phyloP scores from a whole-genome alignment of 1,140 invertebrate species.

The Aphaenogaster rudis region DNA sequence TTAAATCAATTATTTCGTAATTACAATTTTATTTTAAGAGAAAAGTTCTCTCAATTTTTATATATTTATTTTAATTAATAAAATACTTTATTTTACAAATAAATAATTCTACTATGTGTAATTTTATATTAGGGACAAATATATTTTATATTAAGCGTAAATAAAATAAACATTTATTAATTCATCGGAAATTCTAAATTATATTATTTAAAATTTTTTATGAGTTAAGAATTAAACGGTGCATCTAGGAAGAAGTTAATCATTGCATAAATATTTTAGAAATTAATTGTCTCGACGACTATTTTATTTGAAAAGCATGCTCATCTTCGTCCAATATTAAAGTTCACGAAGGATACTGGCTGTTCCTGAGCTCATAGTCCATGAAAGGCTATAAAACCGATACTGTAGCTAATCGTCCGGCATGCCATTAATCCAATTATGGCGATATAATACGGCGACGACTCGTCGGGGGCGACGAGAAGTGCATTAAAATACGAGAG shows the following conservation, averaged over 20 bases:
- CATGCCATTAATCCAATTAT: conserved; percentile 79
- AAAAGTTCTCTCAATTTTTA: background rate
- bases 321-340: background rate
- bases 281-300: background rate
- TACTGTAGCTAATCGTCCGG: conserved; percentile 74
- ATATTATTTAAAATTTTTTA: conserved; percentile 1
- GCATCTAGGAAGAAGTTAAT: background rate
- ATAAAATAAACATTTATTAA: background rate
- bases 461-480: background rate
- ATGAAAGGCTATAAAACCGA: conserved; percentile 27
- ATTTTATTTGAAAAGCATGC: background rate
- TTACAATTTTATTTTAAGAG: background rate
- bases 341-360: background rate
- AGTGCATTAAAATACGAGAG: conserved; percentile 75
- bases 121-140: background rate
- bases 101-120: background rate
- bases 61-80: background rate
- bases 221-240: background rate
- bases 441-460: conserved; percentile 71
- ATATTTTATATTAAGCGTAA: background rate
- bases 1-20: background rate
- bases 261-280: conserved; percentile 7
- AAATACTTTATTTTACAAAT: background rate
- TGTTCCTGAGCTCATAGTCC: background rate
- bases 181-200: background rate